Evolutionary conservation across 2,797 vertebrate genomes (phyloP).

Genomic region (Pteropus rufus): DNA sequence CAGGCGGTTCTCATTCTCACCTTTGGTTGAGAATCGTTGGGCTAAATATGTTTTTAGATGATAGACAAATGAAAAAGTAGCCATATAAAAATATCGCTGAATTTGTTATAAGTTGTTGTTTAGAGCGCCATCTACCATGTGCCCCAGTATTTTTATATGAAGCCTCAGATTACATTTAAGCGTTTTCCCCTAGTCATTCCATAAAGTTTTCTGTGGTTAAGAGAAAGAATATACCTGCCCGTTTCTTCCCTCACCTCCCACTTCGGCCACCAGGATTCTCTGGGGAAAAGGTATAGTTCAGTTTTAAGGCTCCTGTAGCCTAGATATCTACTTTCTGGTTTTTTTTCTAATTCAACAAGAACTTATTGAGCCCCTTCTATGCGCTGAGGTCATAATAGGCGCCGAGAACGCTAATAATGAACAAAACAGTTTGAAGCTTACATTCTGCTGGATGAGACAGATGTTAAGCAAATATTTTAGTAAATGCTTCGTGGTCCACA

Average conservation of each 20-base stretch:
- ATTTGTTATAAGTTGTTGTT: background rate
- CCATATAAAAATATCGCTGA: background rate
- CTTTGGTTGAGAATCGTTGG: background rate
- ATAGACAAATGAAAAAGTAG: background rate
- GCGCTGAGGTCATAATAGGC: background rate
- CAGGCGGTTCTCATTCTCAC: background rate
- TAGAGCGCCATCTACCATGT: background rate
- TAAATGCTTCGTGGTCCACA: background rate
- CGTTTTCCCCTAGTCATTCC: background rate
- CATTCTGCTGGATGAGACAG: background rate
- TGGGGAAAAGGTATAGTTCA: background rate
- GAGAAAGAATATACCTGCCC: background rate
- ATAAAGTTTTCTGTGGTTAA: background rate
- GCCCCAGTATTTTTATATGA: background rate
- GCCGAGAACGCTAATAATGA: background rate
- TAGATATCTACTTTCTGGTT: background rate
- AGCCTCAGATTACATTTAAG: background rate
- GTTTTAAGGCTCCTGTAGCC: background rate
- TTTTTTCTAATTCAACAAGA: background rate
- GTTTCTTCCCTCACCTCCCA: background rate
- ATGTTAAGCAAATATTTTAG: background rate
- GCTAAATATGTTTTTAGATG: background rate
- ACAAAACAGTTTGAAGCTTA: background rate
- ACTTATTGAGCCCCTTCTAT: background rate
- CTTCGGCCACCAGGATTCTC: background rate